Evolutionary conservation across 2,113 vertebrate species (phyloP).

Genomic region (Dasyprocta punctata): DNA sequence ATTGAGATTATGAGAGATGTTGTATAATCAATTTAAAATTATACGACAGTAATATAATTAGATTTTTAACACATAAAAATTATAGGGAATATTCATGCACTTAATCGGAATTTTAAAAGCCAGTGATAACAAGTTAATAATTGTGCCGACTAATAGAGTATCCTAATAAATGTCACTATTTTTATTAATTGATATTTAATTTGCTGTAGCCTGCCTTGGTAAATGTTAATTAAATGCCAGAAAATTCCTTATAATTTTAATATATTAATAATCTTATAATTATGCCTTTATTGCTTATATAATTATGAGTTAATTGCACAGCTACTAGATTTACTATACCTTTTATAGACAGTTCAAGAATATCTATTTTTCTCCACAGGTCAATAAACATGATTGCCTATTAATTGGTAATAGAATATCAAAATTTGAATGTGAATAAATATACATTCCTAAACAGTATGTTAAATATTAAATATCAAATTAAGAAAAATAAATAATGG

Average conservation of each 20-base stretch:
- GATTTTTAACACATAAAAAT: constrained; percentile 84
- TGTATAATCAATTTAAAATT: constrained; percentile 84
- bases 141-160: constrained; percentile 84
- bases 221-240: constrained; percentile 86
- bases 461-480: constrained; percentile 6
- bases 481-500: constrained; percentile 25
- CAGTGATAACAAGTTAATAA: constrained; percentile 85
- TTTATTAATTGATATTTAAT: constrained; percentile 85
- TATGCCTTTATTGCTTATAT: constrained; percentile 81
- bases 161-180: constrained; percentile 86
- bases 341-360: constrained; percentile 59
- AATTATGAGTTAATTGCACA: constrained; percentile 83
- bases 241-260: constrained; percentile 85
- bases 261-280: constrained; percentile 84
- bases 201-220: constrained; percentile 79
- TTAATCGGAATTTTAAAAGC: constrained; percentile 86
- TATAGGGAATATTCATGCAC: constrained; percentile 83
- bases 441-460: not conserved
- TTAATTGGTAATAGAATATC: constrained; percentile 34
- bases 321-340: constrained; percentile 65
- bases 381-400: constrained; percentile 76
- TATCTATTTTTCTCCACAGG: constrained; percentile 65
- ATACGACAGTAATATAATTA: constrained; percentile 84
- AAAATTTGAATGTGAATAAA: constrained; percentile 54
- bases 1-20: constrained; percentile 65